Base-by-base conservation (phyloP, 2,888 invertebrate species). In the Tetranychus piercei region DNA sequence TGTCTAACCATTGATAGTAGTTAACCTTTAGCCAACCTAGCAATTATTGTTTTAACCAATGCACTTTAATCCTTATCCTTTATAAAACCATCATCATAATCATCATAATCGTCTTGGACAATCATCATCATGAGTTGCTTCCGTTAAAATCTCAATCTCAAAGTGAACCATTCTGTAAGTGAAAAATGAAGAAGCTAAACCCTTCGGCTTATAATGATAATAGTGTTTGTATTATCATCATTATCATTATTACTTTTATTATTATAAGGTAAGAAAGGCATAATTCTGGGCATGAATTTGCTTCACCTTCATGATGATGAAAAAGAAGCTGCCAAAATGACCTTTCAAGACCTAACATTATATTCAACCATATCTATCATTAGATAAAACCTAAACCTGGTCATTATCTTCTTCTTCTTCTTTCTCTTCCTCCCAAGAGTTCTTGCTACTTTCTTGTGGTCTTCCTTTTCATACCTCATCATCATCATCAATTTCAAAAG, bases 331-430 rank as follows among this genome's bases (percentile, higher is more conserved):
- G n/a, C 15, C 9, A 55, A 55, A 55, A 55, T 55, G 55, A 55
- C 55, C 55, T 55, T 15, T 55, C 55, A 55, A 55, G 55, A 55
- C 55, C 55, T 55, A 55, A 55, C 55, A 55, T 55, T 55, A 55
- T 55, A 55, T 55, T 55, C 55, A 55, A 55, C 55, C 55, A 55
- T 55, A 55, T 55, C 55, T 55, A 55, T 55, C 55, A 55, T 55
- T 55, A 55, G 15, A 55, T 55, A 55, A 15, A 55, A 55, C 55
- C 55, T 55, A 15, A 55, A 55, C 55, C 55, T 55, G 55, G 55
- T 55, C 55, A 55, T 55, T 55, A 55, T 15, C 55, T 55, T 15
- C 55, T 55, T 55, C 45, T 9, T 45, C 55, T 15, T 55, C 55
- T 55, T 7, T 15, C 55, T 34, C 34, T 34, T 55, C 55, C 55